Percentiles rank a stretch among this genome's conserved stretches.
phyloP scores from a whole-genome alignment of 2,888 invertebrate species.

The Platycheirus rosarum region DNA sequence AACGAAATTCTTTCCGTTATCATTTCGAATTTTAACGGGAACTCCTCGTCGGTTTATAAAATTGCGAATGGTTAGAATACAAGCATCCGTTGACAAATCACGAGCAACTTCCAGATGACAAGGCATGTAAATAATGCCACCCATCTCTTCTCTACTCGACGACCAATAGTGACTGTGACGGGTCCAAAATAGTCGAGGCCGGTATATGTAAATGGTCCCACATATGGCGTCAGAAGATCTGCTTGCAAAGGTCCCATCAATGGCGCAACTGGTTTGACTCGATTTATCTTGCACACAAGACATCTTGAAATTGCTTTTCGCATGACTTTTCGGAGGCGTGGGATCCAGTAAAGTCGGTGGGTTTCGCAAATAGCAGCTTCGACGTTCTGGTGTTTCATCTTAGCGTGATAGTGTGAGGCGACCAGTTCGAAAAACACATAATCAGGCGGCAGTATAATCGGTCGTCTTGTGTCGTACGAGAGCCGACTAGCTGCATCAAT shows the following conservation, averaged over 20 bases:
- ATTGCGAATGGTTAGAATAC: constrained; percentile 50
- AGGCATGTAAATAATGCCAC: too few species aligned
- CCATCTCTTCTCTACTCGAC: too few species aligned
- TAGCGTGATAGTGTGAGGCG: constrained; percentile 28
- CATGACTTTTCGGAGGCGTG: constrained; percentile 23
- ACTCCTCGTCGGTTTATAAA: constrained; percentile 49
- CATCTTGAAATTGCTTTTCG: constrained; percentile 37
- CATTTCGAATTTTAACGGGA: constrained; percentile 33
- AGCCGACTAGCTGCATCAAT: constrained; percentile 63
- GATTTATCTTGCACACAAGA: constrained; percentile 21
- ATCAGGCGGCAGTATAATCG: constrained; percentile 57
- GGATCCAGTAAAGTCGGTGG: too few species aligned
- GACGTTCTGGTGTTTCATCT: too few species aligned
- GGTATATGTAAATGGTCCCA: too few species aligned
- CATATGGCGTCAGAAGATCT: constrained; percentile 63
- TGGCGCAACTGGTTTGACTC: too few species aligned
- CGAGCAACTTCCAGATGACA: constrained; percentile 35
- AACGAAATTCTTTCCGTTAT: too few species aligned
- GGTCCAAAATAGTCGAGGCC: too few species aligned
- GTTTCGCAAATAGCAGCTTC: too few species aligned
- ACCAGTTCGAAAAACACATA: constrained; percentile 54
- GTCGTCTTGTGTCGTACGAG: constrained; percentile 40
- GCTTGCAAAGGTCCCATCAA: constrained; percentile 58
- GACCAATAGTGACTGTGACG: too few species aligned
- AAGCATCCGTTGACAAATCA: constrained; percentile 48